Conservation (phyloP, 2,797 vertebrate species). For the Diglossa cyanea region DNA sequence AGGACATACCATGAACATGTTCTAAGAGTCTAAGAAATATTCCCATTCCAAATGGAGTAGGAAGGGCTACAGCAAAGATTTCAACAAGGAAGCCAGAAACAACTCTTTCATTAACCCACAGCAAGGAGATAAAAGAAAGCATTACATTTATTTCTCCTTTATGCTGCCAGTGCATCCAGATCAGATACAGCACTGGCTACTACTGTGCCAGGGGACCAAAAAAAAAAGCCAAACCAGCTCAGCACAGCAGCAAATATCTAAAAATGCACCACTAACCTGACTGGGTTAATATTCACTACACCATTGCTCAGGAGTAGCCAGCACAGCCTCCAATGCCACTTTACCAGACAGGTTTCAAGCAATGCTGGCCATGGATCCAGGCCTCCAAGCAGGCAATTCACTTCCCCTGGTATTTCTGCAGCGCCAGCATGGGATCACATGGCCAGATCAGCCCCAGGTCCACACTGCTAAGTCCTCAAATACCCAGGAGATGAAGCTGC, state of each 20-base stretch:
- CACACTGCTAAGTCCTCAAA: slow-evolving; percentile 1
- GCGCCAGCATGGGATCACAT: not conserved
- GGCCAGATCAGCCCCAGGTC: not conserved
- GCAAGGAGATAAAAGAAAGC: not conserved
- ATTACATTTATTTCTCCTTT: not conserved
- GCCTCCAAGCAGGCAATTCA: not conserved
- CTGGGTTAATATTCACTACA: not conserved
- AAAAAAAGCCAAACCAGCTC: not conserved
- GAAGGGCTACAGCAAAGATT: not conserved
- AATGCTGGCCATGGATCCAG: not conserved
- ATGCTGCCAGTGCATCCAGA: not conserved
- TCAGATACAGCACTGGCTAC: not conserved
- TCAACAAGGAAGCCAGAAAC: not conserved
- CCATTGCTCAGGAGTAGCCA: not conserved
- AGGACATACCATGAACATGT: not conserved
- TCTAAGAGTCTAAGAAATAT: not conserved
- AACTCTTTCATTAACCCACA: not conserved
- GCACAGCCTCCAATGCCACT: not conserved
- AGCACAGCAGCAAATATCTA: not conserved
- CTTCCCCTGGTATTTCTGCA: slow-evolving; percentile 21
- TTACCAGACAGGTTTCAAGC: not conserved
- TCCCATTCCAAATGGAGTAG: not conserved
- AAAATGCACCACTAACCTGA: not conserved
- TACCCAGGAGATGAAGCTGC: slow-evolving; percentile 7
- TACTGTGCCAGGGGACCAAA: not conserved